Base-by-base conservation (phyloP, 2,797 vertebrate species). In the Phrynocephalus vlangalii region DNA sequence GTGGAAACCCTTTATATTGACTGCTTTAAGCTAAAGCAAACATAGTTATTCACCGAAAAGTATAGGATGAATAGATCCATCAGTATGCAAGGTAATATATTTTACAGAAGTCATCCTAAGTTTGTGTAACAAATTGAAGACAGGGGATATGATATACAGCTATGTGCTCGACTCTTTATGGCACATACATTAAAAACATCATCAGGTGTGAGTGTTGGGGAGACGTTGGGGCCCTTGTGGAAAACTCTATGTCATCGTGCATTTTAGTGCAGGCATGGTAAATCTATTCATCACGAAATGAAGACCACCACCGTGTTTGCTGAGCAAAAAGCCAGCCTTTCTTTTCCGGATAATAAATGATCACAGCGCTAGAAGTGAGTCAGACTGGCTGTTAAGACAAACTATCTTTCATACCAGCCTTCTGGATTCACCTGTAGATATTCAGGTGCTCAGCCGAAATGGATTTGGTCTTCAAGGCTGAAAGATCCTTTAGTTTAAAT, bases 301-400 rank as follows among this genome's bases (percentile, higher is more conserved):
- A 93, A 95, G 97, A 96, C 96, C 95, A 96, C 96, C 96, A 92
- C 96, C 91, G 95, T 94, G 94, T 96, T 94, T 94, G 92, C 91
- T 76, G 92, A 92, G 92, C 91, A 95, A 94, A 96, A 96, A 93
- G 92, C 90, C 93, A 79, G 89, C 87, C 93, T 97, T 97, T 96
- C 93, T 96, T 96, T 96, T 94, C 92, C 93, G 95, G 89, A 94
- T 97, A 97, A 97, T 96, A 96, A 97, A 97, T 96, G 95, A 96
- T 93, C 86, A 63, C 93, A 93, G 92, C 88, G 76, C 91, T 96
- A 93, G 95, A 95, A 96, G 94, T 95, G 95, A 96, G 93, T 96
- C 94, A 96, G 95, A 95, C 92, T 90, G 94, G 96, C 95, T 89
- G 95, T 44, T 90, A 92, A 97, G 94, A 96, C 95, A 96, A 96